Evolutionary conservation across 2,113 vertebrate genomes (phyloP).

Genomic region (Meriones unguiculatus): DNA sequence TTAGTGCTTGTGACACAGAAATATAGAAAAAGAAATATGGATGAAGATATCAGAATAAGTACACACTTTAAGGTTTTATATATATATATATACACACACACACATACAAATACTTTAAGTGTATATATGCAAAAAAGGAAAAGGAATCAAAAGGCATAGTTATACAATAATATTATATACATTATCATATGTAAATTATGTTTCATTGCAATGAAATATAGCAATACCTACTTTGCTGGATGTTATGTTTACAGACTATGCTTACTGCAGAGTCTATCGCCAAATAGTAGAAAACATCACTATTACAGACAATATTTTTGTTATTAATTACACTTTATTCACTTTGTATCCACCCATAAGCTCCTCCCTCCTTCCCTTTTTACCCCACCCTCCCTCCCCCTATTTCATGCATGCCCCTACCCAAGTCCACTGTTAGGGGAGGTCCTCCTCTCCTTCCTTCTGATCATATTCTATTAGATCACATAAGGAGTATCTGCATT

Average conservation of each 20-base stretch:
- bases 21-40: background rate
- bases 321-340: too few relatives aligned
- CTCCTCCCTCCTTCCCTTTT: too few relatives aligned
- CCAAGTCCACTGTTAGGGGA: too few relatives aligned
- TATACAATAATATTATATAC: background rate
- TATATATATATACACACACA: too few relatives aligned
- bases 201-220: background rate
- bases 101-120: background rate
- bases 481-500: too few relatives aligned
- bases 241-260: background rate
- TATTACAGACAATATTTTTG: too few relatives aligned
- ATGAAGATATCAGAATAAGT: background rate
- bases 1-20: background rate
- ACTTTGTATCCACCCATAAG: too few relatives aligned
- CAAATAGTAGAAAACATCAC: background rate
- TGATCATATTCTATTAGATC: too few relatives aligned
- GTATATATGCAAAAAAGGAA: background rate
- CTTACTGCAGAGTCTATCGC: background rate
- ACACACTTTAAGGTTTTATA: background rate
- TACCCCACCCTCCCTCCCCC: too few relatives aligned
- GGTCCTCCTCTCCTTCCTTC: too few relatives aligned
- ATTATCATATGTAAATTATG: background rate
- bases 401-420: too few relatives aligned
- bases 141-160: background rate
- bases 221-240: background rate